Conservation (phyloP, 2,113 vertebrate species). For the Columbina picui region DNA sequence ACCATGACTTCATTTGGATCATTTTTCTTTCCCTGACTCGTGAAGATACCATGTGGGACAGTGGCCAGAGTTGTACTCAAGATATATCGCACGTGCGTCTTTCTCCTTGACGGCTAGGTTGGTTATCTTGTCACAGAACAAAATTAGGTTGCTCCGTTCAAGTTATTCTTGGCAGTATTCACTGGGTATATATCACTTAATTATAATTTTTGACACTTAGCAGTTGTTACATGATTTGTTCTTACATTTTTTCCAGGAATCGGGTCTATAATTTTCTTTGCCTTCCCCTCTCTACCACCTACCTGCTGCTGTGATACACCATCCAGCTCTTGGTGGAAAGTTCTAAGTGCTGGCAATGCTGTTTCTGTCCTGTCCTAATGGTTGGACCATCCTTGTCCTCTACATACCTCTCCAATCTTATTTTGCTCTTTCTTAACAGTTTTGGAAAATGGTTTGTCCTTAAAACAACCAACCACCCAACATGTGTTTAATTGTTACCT, state of each 20-base stretch:
- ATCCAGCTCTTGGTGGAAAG: background rate
- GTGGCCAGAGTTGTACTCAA: background rate
- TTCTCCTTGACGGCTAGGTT: background rate
- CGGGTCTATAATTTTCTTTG: background rate
- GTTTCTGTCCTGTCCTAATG: background rate
- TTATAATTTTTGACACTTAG: background rate
- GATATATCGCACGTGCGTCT: rapidly evolving
- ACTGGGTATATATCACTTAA: background rate
- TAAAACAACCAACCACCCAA: background rate
- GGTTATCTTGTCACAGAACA: background rate
- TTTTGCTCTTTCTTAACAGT: background rate
- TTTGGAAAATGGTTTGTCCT: background rate
- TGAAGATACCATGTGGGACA: background rate
- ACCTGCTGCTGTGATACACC: background rate
- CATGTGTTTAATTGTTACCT: background rate
- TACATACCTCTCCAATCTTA: background rate
- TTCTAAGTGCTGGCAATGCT: background rate
- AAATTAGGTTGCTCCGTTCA: background rate
- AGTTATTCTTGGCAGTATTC: background rate
- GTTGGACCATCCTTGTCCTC: background rate
- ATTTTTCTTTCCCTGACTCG: background rate
- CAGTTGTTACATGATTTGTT: background rate
- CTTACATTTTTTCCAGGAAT: background rate
- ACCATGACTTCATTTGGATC: background rate
- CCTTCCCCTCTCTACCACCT: background rate